phyloP scores from a whole-genome alignment of 35 echinoderm and acorn worm species.

The Chiridota heheva region DNA sequence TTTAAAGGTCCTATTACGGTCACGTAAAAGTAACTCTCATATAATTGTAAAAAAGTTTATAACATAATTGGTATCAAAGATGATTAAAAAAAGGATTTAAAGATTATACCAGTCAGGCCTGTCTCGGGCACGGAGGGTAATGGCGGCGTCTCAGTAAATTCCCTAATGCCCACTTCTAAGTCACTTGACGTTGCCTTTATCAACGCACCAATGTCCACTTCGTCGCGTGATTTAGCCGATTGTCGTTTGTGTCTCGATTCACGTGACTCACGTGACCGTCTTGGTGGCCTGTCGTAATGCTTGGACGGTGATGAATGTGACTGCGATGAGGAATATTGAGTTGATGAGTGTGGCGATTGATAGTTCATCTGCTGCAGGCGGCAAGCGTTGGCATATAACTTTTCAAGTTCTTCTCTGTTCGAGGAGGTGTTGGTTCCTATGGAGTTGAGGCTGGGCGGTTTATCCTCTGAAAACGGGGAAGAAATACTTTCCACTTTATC shows the following conservation, averaged over 20 bases:
- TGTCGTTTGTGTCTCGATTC: conserved; percentile 22
- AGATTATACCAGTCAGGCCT: too few species aligned
- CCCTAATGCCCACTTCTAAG: conserved; percentile 60
- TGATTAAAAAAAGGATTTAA: too few species aligned
- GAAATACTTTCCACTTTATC: too few species aligned
- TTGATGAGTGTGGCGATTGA: conserved; percentile 41
- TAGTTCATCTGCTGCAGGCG: conserved; percentile 53
- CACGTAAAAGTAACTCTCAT: too few species aligned
- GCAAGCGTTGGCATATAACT: conserved; percentile 49
- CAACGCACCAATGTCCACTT: conserved; percentile 41
- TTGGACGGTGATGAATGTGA: conserved; percentile 24
- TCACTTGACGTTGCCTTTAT: conserved; percentile 61
- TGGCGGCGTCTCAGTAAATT: conserved; percentile 73
- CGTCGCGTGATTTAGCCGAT: neutral
- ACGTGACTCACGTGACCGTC: conserved; percentile 46
- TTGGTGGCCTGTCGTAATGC: conserved; percentile 39
- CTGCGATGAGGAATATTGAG: conserved; percentile 47
- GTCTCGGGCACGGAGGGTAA: conserved; percentile 69
- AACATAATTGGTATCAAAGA: too few species aligned
- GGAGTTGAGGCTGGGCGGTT: conserved; percentile 61
- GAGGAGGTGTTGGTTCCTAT: conserved; percentile 65
- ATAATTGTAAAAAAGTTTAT: too few species aligned
- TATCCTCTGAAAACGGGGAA: conserved; percentile 48
- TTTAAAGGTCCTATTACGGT: too few species aligned
- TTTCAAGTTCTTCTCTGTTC: conserved; percentile 68